Evolutionary conservation across 2,113 vertebrate species (phyloP), one percentile per base, ranked within the genome.

Genomic region (Felis catus): DNA sequence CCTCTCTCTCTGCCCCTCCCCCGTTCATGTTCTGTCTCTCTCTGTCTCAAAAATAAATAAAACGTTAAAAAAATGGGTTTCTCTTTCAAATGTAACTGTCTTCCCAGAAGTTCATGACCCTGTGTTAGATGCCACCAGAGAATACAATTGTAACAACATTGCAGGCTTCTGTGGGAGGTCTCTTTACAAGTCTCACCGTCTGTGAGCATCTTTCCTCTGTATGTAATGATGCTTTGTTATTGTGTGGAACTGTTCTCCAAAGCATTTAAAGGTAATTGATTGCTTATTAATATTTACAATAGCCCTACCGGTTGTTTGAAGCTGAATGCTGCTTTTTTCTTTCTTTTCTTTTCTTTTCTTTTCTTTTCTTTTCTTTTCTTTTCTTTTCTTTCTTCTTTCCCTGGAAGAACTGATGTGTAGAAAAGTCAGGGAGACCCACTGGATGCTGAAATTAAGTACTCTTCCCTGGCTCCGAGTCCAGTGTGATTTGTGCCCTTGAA

Each of bases 171-270:
- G 27, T 36, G 23, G 31, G 53, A 27, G 66, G 8, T 79, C 61
- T 41, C 27, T 16, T 48, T 82, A 91, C 41, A 23, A 81, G 76
- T 25, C 11, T 81, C 58, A 14, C 10, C 9, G 8, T 48, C 53
- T 18, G 29, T 68, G 53, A 73, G 29, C 9, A 14, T 39, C 61
- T 45, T 39, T 41, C 78, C 66, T 68, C 39, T 84, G 29, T 78
- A 21, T 4, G 5, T 48, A 12, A 78, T 23, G 33, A 68, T 51
- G 21, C 68, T 83, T 73, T 82, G 48, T 51, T 66, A 53, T 61
- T n/a, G 23, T 79, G 45, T 82, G 27, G 18, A 88, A 91, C 19
- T 65, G 79, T 85, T 91, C 41, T 76, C 58, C 31, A 81, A 94
- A 79, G 61, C 48, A 16, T 36, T 76, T 87, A 48, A 84, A 91